Conservation (phyloP, 2,888 invertebrate genomes). For the Plagodis pulveraria region DNA sequence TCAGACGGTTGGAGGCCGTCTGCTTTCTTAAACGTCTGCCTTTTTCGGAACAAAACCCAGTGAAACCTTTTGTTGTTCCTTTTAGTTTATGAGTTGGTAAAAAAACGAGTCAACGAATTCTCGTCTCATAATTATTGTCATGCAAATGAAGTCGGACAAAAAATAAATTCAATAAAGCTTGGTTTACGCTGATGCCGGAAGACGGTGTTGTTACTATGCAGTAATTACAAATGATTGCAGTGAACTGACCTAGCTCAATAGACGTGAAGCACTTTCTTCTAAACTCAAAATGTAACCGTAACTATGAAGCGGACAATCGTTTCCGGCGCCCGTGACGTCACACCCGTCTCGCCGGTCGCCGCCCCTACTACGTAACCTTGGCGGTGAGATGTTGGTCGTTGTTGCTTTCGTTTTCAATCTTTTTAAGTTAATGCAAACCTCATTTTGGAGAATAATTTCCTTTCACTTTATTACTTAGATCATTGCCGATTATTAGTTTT, state of each 20-base stretch:
- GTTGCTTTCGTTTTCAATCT: conserved; percentile 71
- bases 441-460: conserved; percentile 37
- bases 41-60: conserved; percentile 40
- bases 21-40: conserved; percentile 61
- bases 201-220: conserved; percentile 6
- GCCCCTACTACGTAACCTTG: conserved; percentile 79
- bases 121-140: conserved; percentile 20
- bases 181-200: conserved; percentile 9
- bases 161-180: conserved; percentile 9
- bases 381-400: conserved; percentile 44
- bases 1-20: conserved; percentile 52
- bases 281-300: conserved; percentile 83
- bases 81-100: conserved; percentile 34
- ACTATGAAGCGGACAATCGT: conserved; percentile 80
- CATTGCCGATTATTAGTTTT: too few relatives aligned
- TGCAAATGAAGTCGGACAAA: conserved; percentile 17
- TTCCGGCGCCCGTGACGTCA: conserved; percentile 85
- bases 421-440: conserved; percentile 55
- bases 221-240: conserved; percentile 36
- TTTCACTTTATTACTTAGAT: too few relatives aligned
- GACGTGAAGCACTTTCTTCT: conserved; percentile 77
- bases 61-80: conserved; percentile 42
- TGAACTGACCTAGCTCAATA: conserved; percentile 78
- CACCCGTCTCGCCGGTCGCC: conserved; percentile 75
- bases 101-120: conserved; percentile 18